phyloP scores from a whole-genome alignment of 2,888 invertebrate species.

The Biston betularia region DNA sequence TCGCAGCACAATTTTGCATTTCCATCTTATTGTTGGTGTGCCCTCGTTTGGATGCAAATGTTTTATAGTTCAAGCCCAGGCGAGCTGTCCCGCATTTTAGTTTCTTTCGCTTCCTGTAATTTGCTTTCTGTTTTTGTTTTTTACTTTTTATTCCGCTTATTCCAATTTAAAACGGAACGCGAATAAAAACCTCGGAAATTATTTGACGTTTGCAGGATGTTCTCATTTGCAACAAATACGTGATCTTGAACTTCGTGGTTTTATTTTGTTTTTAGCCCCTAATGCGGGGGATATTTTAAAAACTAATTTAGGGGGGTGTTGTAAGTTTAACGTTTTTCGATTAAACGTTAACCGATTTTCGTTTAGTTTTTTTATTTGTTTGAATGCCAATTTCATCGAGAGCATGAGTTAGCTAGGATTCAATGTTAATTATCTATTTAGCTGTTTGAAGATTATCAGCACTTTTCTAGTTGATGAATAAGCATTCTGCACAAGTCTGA shows the following conservation, averaged over 20 bases:
- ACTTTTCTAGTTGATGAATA: too few relatives aligned
- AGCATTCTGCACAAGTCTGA: too few relatives aligned
- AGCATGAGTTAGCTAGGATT: too few relatives aligned
- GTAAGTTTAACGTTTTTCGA: too few relatives aligned
- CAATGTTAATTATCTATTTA: too few relatives aligned
- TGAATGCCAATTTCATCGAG: too few relatives aligned
- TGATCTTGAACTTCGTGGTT: slow-evolving; percentile 1
- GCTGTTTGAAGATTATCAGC: too few relatives aligned
- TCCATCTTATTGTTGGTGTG: slow-evolving; percentile 77
- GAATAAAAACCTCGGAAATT: slow-evolving; percentile 61
- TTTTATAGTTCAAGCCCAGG: slow-evolving; percentile 75
- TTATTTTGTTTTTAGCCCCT: slow-evolving; percentile 10
- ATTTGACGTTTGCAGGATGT: slow-evolving; percentile 46
- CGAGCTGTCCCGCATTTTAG: slow-evolving; percentile 70
- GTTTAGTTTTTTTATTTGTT: too few relatives aligned
- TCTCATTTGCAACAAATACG: slow-evolving; percentile 44
- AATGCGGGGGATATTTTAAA: too few relatives aligned
- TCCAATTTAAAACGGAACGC: slow-evolving; percentile 70
- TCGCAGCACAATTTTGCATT: slow-evolving; percentile 68
- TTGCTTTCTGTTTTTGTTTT: slow-evolving; percentile 67
- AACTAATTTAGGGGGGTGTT: too few relatives aligned
- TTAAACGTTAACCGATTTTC: too few relatives aligned
- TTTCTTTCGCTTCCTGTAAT: slow-evolving; percentile 76
- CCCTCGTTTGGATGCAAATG: slow-evolving; percentile 82
- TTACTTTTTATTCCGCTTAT: slow-evolving; percentile 67